Evolutionary conservation across 1,140 invertebrate genomes (phyloP).

Genomic region (Thaumetopoea pityocampa): DNA sequence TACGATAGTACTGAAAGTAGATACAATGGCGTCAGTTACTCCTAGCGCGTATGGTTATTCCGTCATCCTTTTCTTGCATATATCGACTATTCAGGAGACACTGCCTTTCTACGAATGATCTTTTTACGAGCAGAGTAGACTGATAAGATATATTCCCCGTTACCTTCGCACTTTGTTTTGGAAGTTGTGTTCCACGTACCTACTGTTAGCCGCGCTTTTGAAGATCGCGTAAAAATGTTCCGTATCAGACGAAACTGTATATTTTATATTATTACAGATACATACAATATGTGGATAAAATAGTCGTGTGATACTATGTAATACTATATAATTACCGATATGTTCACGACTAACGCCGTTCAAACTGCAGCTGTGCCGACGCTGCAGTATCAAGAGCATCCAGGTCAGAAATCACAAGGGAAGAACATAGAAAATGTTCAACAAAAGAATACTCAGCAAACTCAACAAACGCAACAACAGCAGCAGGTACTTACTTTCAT

Average conservation of each 20-base stretch:
- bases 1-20: no score
- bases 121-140: constrained; percentile 67
- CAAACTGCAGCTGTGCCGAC: constrained; percentile 70
- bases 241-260: not conserved
- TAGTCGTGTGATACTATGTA: constrained; percentile 25
- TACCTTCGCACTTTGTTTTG: constrained; percentile 72
- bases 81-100: constrained; percentile 66
- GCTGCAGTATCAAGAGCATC: constrained; percentile 71
- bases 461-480: constrained; percentile 52
- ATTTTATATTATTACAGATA: constrained; percentile 21
- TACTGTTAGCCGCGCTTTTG: constrained; percentile 66
- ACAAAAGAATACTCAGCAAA: constrained; percentile 65
- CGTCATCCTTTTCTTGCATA: constrained; percentile 76
- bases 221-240: constrained; percentile 22
- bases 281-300: constrained; percentile 18
- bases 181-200: constrained; percentile 65
- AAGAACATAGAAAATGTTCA: constrained; percentile 73
- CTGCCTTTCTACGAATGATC: constrained; percentile 67
- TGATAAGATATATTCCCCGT: constrained; percentile 74
- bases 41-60: constrained; percentile 69
- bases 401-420: constrained; percentile 66
- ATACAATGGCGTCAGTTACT: constrained; percentile 70
- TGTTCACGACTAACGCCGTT: constrained; percentile 72
- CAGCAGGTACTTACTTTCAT: constrained; percentile 37
- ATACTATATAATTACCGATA: constrained; percentile 33